Evolutionary conservation across 1,140 invertebrate species (phyloP), one percentile per base, ranked within the genome.

Genomic region (Stratiolaelaps scimitus): DNA sequence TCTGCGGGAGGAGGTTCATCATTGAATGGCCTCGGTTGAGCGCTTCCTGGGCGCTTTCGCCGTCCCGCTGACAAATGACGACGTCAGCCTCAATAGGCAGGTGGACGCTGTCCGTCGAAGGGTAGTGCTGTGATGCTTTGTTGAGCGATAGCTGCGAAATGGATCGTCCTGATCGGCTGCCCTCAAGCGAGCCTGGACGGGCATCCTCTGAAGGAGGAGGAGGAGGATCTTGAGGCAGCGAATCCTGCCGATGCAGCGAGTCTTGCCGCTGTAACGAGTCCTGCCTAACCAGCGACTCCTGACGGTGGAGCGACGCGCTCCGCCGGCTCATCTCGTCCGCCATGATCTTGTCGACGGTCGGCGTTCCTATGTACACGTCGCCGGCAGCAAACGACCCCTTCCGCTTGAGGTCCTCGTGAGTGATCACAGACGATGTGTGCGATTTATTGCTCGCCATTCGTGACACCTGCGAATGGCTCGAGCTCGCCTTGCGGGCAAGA

Each of bases 401-500:
- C 15, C 53, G 53, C 10, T 60, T 60, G 15, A 60, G 10, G 20
- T 60, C 53, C 4, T 60, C 53, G 17, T 60, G 53, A 17, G 53
- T 60, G 13, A 60, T 60, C 53, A 60, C 53, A 15, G 53, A 60
- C 53, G 53, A 60, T 19, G 53, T 60, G 34, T 60, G 53, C 17
- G 53, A 60, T 60, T 60, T 60, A 60, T 60, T 60, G 53, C 53
- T 60, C 15, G 53, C 53, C 53, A 60, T 60, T 17, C 53, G 53
- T 26, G 53, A 60, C 1, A 60, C 53, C 23, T 60, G 53, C 23
- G 53, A 60, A 60, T 60, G 53, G 53, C 53, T 60, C 17, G 53
- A 60, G 10, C 53, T 60, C 15, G 23, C 53, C 26, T 60, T 60
- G 15, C 53, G 53, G 15, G 53, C 53, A 15, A 60, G 20, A 23